phyloP scores from a whole-genome alignment of 2,113 vertebrate species.

The Pygoscelis adeliae region DNA sequence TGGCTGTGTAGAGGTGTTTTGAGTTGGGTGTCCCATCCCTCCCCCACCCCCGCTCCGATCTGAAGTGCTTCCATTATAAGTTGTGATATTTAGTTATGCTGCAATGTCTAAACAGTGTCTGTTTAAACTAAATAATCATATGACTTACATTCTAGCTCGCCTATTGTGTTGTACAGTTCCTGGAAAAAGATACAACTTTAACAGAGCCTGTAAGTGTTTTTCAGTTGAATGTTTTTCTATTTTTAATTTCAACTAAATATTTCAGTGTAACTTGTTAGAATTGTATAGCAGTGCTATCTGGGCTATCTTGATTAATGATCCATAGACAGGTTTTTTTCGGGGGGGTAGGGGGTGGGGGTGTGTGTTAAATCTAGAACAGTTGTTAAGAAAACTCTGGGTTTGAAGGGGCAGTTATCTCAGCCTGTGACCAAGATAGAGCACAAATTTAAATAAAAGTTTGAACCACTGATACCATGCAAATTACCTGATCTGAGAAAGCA shows the following conservation, averaged over 20 bases:
- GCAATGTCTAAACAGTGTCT: neutral
- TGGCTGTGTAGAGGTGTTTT: neutral
- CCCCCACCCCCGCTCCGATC: neutral
- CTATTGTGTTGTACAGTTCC: constrained; percentile 98
- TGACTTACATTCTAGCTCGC: constrained; percentile 84
- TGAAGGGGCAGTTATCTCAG: neutral
- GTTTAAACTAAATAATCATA: constrained; percentile 25
- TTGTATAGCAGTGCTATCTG: neutral
- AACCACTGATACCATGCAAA: neutral
- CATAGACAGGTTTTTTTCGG: neutral
- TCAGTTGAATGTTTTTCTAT: neutral
- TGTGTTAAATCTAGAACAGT: neutral
- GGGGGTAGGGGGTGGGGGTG: too few relatives aligned
- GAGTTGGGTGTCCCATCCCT: neutral
- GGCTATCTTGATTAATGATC: neutral
- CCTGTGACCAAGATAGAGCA: neutral
- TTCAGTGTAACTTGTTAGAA: neutral
- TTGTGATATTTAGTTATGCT: neutral
- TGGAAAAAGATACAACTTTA: constrained; percentile 96
- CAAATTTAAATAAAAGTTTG: neutral
- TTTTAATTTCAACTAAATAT: neutral
- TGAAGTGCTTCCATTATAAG: neutral
- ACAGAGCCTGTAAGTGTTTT: constrained; percentile 89
- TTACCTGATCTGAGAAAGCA: neutral
- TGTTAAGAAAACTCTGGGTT: neutral